phyloP scores from a whole-genome alignment of 2,113 vertebrate species.

The Pardalotus punctatus region DNA sequence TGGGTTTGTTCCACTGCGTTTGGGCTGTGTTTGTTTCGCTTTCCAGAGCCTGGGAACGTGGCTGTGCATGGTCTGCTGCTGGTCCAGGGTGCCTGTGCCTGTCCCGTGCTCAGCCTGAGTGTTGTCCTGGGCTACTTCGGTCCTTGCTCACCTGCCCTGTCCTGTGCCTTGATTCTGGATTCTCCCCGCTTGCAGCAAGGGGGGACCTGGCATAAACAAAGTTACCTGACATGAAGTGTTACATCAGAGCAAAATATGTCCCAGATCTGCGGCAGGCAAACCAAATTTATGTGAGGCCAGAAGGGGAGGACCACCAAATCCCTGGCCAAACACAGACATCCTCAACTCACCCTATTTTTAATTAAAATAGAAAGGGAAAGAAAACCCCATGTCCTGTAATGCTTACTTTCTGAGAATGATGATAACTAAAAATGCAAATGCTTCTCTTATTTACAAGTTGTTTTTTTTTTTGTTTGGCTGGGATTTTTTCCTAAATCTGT shows the following conservation, averaged over 20 bases:
- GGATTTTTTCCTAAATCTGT: neutral
- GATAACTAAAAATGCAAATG: neutral
- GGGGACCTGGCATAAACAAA: neutral
- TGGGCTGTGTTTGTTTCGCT: slow-evolving; percentile 60
- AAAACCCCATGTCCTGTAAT: neutral
- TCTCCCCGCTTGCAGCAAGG: neutral
- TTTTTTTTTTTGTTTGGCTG: neutral
- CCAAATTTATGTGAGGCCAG: neutral
- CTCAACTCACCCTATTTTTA: neutral
- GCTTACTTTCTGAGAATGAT: neutral
- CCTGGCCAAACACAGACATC: neutral
- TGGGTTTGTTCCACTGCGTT: slow-evolving; percentile 46
- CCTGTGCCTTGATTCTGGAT: neutral
- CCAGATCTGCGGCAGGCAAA: neutral
- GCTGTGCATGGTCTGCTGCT: neutral
- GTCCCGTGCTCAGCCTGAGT: neutral
- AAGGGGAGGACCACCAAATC: neutral
- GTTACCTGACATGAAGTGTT: neutral
- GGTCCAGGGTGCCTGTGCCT: neutral
- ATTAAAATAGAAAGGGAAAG: neutral
- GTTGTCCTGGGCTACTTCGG: neutral
- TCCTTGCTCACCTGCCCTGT: neutral
- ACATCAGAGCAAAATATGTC: neutral
- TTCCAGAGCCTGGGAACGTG: slow-evolving; percentile 52
- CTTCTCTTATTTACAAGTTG: neutral